These are phyloP conservation scores for Mimumesa dahlbomi DNA, from an alignment of 2,888 invertebrate genomes.

Conservation along the genomic window DNA sequence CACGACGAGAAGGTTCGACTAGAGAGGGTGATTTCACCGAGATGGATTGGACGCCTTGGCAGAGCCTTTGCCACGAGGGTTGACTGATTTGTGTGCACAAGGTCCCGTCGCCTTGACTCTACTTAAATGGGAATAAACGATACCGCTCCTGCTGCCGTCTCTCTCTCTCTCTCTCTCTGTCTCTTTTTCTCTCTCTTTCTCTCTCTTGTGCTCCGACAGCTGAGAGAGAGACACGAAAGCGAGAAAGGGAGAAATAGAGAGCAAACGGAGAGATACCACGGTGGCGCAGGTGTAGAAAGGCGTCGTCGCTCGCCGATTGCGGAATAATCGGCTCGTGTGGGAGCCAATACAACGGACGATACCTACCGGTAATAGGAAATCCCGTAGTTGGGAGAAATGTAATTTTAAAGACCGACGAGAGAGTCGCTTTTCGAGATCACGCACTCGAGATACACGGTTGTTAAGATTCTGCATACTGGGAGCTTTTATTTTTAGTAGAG, in stretches of 20 bases:
- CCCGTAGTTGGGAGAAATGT: conserved; percentile 21
- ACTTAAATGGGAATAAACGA: conserved; percentile 78
- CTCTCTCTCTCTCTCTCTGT: conserved; percentile 1
- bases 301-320: conserved; percentile 65
- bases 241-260: conserved; percentile 52
- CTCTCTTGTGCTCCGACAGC: conserved; percentile 17
- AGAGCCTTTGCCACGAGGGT: conserved; percentile 66
- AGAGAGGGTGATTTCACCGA: conserved; percentile 74
- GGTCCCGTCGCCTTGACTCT: conserved; percentile 75
- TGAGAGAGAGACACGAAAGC: conserved; percentile 34
- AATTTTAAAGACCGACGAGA: conserved; percentile 49
- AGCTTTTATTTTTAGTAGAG: no score
- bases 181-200: conserved; percentile 3
- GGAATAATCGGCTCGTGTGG: conserved; percentile 65
- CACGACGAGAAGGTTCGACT: conserved; percentile 39
- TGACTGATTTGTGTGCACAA: conserved; percentile 78
- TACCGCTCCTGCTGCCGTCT: conserved; percentile 41
- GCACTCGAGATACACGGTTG: conserved; percentile 1
- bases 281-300: conserved; percentile 71
- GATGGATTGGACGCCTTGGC: conserved; percentile 73
- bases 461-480: no score
- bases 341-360: conserved; percentile 61
- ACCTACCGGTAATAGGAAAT: conserved; percentile 57
- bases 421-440: conserved; percentile 33
- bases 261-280: conserved; percentile 47